Base-by-base conservation (phyloP, 2,888 invertebrate genomes). In the Caenorhabditis panamensis region DNA sequence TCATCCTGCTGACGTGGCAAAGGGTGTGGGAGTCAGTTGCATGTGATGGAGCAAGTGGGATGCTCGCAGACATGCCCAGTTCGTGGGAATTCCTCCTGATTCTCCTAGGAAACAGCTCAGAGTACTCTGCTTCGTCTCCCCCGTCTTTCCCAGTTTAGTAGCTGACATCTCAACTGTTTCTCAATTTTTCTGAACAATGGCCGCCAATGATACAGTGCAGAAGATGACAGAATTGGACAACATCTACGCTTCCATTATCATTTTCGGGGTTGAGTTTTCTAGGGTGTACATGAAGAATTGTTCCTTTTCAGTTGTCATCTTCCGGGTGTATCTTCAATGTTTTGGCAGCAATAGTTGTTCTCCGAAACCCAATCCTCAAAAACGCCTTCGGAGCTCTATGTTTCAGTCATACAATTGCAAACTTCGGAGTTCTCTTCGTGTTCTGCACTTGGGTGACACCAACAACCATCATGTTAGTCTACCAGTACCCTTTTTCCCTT, bases 371-470 rank as follows among this genome's bases (percentile, higher is more conserved):
- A 24, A 59, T 84, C 18, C 61, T 84, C 3, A 73, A 76, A 20
- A 84, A 82, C 49, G 77, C 84, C 0, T 84, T 84, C 47, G 84
- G 84, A 41, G 62, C 82, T 1, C 58, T 84, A 8, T 84, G 82
- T 63, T 68, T 84, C 56, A 82, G 82, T 59, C 84, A 84, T 51
- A 73, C 80, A 1, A 69, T 82, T 9, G 84, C 84, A 0, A 84
- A 84, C 37, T 68, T 75, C 20, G 84, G 84, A 2, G 84, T 84
- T 37, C 51, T 82, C 1, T 62, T 80, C 22, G 72, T 82, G 1
- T 84, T 84, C 54, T 18, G 69, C 26, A n/a, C 58, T 5, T 84
- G 80, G 79, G 77, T 73, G 8, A 73, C 80, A 1, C 82, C 82
- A 1, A 64, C 71, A 0, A 84, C 84, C 16, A 61, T 69, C 22